Evolutionary conservation across 2,888 invertebrate species (phyloP).

Genomic region (Oscheius sp.): DNA sequence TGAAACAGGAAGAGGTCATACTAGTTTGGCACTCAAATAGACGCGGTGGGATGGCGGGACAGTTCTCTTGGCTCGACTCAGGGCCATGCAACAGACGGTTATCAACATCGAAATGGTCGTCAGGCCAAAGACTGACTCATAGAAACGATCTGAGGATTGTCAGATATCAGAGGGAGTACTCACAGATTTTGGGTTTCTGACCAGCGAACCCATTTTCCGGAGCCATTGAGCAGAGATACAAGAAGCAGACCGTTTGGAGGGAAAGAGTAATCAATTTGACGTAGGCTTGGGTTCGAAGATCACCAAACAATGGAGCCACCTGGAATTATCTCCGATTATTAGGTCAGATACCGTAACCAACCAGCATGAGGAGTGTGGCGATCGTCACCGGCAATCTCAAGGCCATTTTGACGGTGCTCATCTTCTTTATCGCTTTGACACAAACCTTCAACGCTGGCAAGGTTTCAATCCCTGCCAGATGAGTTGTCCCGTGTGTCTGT

Average conservation of each 20-base stretch:
- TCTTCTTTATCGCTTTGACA: constrained; percentile 64
- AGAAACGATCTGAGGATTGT: constrained; percentile 64
- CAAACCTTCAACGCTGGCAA: constrained; percentile 60
- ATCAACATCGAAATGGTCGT: constrained; percentile 63
- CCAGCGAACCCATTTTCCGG: constrained; percentile 68
- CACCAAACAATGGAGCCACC: constrained; percentile 69
- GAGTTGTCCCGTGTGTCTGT: constrained; percentile 38
- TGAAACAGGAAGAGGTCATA: neutral
- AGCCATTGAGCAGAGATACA: constrained; percentile 69
- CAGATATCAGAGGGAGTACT: constrained; percentile 31
- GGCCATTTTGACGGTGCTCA: constrained; percentile 65
- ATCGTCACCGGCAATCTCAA: constrained; percentile 63
- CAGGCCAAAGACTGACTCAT: constrained; percentile 67
- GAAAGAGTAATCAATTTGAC: constrained; percentile 66
- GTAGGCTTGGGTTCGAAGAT: constrained; percentile 65
- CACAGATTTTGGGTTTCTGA: constrained; percentile 67
- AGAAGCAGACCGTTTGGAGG: constrained; percentile 70
- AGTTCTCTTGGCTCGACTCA: constrained; percentile 64
- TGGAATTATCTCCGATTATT: constrained; percentile 34
- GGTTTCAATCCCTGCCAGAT: constrained; percentile 42
- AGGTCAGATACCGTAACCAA: neutral
- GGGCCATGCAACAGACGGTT: constrained; percentile 63
- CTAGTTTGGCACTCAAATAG: constrained; percentile 64
- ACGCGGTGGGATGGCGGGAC: constrained; percentile 67
- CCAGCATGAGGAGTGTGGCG: constrained; percentile 64